Conservation (phyloP, 2,888 invertebrate genomes). For the Nephrotoma guestfalica region DNA sequence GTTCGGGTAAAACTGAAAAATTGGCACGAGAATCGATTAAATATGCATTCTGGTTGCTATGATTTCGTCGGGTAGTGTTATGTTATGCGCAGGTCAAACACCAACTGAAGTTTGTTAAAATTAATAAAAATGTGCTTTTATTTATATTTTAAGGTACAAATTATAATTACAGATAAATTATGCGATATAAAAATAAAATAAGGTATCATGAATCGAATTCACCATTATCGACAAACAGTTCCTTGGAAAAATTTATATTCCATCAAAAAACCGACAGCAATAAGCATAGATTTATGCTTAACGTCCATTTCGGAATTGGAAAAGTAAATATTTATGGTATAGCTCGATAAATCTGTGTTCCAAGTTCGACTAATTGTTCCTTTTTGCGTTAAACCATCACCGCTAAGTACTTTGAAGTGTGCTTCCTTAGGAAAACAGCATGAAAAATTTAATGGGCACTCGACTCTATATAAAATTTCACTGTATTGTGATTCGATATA, state of each 20-base stretch:
- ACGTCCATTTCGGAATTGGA: conserved; percentile 55
- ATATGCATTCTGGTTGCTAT: neutral
- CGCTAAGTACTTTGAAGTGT: conserved; percentile 40
- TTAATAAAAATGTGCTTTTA: neutral
- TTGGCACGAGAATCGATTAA: neutral
- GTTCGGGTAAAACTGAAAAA: neutral
- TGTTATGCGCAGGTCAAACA: neutral
- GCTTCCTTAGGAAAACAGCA: conserved; percentile 45
- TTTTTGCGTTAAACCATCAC: conserved; percentile 43
- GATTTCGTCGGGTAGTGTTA: neutral
- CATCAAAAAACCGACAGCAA: conserved; percentile 72
- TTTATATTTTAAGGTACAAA: neutral
- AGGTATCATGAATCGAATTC: neutral
- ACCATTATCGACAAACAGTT: neutral
- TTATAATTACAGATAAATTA: neutral
- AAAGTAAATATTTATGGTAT: conserved; percentile 60
- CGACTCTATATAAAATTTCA: conserved; percentile 49
- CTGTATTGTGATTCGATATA: conserved; percentile 48
- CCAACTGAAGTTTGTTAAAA: neutral
- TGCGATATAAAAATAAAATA: neutral
- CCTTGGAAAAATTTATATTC: conserved; percentile 34
- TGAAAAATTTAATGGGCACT: conserved; percentile 53
- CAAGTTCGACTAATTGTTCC: conserved; percentile 58
- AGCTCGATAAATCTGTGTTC: conserved; percentile 50
- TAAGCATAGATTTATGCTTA: conserved; percentile 60